A percentile compares a stretch with the other conserved stretches of the same genome.
Evolutionary conservation across 1,140 invertebrate species (phyloP).

Genomic region (Formica exsecta): DNA sequence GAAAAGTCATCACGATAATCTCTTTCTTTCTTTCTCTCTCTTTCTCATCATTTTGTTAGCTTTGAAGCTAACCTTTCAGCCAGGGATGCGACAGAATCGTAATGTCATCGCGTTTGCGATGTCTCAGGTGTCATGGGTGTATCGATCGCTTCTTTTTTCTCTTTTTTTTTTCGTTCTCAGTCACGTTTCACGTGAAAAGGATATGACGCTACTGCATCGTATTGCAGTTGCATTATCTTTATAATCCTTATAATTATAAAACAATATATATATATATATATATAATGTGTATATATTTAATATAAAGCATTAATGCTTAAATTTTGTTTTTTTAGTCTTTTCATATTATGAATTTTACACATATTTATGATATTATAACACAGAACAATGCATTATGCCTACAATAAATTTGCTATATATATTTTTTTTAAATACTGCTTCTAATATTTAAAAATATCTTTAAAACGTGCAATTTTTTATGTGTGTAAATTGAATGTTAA

Average conservation of each 20-base stretch:
- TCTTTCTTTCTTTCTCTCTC: background rate
- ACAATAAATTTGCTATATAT: background rate
- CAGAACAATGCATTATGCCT: background rate
- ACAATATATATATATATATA: background rate
- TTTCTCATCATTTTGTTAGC: constrained; percentile 12
- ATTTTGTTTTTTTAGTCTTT: background rate
- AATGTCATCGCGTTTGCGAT: constrained; percentile 58
- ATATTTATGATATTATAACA: background rate
- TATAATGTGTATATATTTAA: background rate
- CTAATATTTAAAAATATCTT: background rate
- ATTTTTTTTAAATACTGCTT: background rate
- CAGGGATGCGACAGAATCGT: constrained; percentile 19
- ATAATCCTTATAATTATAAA: background rate
- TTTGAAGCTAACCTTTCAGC: constrained; percentile 35
- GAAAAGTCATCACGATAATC: constrained; percentile 55
- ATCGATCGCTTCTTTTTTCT: constrained; percentile 39
- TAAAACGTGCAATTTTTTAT: too few species aligned
- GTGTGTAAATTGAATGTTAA: too few species aligned
- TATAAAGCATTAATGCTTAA: background rate
- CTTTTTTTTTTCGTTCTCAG: constrained; percentile 9
- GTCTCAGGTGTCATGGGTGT: constrained; percentile 50
- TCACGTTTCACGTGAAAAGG: background rate
- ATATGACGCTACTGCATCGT: background rate
- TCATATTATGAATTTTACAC: background rate
- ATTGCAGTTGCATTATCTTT: background rate